These are phyloP conservation scores for Callipepla californica DNA, from an alignment of 2,113 vertebrate genomes.

Conservation along the genomic window DNA sequence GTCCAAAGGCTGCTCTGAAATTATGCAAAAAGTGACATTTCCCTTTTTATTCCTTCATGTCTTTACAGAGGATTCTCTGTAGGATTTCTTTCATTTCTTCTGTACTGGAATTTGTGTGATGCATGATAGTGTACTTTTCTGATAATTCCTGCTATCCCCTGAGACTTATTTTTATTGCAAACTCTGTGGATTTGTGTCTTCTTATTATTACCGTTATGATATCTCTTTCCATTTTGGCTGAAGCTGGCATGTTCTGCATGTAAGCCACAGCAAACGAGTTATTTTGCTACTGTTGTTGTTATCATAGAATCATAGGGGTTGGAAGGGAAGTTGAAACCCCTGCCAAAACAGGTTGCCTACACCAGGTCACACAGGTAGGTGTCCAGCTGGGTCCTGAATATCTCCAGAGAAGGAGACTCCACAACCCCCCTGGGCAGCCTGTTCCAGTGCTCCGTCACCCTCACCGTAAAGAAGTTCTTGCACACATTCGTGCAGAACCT, in stretches of 20 bases:
- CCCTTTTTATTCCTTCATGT: not conserved
- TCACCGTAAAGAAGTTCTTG: too few species aligned
- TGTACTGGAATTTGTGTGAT: not conserved
- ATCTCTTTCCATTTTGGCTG: not conserved
- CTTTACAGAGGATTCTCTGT: not conserved
- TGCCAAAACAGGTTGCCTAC: too few species aligned
- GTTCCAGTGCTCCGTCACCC: too few species aligned
- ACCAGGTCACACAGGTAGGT: too few species aligned
- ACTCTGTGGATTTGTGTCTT: not conserved
- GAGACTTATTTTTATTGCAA: not conserved
- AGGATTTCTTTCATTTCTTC: not conserved
- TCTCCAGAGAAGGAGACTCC: too few species aligned
- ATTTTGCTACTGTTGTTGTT: not conserved
- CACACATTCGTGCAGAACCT: too few species aligned
- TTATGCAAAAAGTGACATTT: not conserved
- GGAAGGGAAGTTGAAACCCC: too few species aligned
- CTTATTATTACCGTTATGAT: not conserved
- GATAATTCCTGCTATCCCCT: not conserved
- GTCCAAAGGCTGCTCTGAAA: constrained; percentile 35
- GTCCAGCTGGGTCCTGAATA: too few species aligned
- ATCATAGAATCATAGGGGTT: too few species aligned
- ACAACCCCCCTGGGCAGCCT: too few species aligned
- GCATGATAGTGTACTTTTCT: not conserved
- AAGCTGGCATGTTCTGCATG: not conserved
- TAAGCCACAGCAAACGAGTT: not conserved